Evolutionary conservation across 2,888 invertebrate species (phyloP).

Genomic region (Campoletis raptor): DNA sequence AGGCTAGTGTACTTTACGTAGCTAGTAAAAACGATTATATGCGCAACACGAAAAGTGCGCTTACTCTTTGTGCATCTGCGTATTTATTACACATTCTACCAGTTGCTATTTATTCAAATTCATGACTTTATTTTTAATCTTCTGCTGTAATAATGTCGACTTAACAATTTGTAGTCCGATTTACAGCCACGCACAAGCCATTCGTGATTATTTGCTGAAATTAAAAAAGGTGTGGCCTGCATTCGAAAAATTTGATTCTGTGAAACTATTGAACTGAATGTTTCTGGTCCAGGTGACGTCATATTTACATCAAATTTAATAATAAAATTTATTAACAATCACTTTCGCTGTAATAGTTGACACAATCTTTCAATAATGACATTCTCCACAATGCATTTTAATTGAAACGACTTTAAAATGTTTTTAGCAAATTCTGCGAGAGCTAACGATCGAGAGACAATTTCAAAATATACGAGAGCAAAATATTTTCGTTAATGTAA

Average conservation of each 20-base stretch:
- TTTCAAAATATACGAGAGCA: too few relatives aligned
- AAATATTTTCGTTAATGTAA: neutral
- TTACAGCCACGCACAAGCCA: neutral
- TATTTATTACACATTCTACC: constrained; percentile 16
- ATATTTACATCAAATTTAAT: neutral
- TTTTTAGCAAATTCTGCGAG: neutral
- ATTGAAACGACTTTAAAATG: neutral
- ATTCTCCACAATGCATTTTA: too few relatives aligned
- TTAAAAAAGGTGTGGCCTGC: neutral
- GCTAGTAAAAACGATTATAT: constrained; percentile 26
- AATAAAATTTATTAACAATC: neutral
- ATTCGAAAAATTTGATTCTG: neutral
- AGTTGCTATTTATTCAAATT: constrained; percentile 18
- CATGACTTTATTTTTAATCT: neutral
- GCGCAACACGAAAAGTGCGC: neutral
- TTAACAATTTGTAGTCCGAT: neutral
- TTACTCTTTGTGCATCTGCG: constrained; percentile 26
- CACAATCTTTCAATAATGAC: neutral
- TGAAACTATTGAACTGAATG: neutral
- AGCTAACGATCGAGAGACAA: neutral
- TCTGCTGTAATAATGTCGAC: constrained; percentile 5
- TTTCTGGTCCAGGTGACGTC: neutral
- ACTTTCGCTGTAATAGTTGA: neutral
- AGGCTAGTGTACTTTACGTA: constrained; percentile 15
- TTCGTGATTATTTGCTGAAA: neutral